These are phyloP conservation scores for Scaptomyza polygonia DNA, from an alignment of 2,888 invertebrate species.

Conservation along the genomic window DNA sequence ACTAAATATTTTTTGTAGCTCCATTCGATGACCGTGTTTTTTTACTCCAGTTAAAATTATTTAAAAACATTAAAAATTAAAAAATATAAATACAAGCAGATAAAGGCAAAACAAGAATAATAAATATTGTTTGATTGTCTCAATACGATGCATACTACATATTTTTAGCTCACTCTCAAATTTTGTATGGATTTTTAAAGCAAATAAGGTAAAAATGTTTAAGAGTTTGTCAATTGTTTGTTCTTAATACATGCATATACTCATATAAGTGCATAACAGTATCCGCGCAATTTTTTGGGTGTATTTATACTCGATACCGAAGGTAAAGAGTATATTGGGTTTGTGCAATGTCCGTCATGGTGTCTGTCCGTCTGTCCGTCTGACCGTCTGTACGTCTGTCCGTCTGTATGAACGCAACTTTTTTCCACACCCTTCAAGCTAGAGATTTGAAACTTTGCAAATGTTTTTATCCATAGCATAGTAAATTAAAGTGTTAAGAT, in stretches of 20 bases:
- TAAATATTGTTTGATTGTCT: not conserved
- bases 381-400: too few relatives aligned
- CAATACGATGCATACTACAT: not conserved
- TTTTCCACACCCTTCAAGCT: too few relatives aligned
- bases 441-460: too few relatives aligned
- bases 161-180: not conserved
- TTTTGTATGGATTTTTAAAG: slow-evolving; percentile 12
- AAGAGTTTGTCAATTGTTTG: slow-evolving; percentile 13
- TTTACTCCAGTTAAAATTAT: slow-evolving; percentile 58
- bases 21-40: slow-evolving; percentile 82
- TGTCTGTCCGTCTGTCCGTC: too few relatives aligned
- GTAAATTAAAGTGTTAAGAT: too few relatives aligned
- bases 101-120: slow-evolving; percentile 5
- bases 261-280: slow-evolving; percentile 11
- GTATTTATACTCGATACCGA: too few relatives aligned
- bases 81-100: slow-evolving; percentile 27
- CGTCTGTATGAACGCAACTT: too few relatives aligned
- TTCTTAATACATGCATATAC: slow-evolving; percentile 21
- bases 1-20: too few relatives aligned
- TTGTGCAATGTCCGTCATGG: too few relatives aligned
- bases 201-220: slow-evolving; percentile 28
- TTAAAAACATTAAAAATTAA: slow-evolving; percentile 44
- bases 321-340: too few relatives aligned
- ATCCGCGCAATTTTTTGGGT: too few relatives aligned
- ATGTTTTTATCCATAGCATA: too few relatives aligned